phyloP scores from a whole-genome alignment of 2,797 vertebrate genomes.

The Argyrosomus regius region DNA sequence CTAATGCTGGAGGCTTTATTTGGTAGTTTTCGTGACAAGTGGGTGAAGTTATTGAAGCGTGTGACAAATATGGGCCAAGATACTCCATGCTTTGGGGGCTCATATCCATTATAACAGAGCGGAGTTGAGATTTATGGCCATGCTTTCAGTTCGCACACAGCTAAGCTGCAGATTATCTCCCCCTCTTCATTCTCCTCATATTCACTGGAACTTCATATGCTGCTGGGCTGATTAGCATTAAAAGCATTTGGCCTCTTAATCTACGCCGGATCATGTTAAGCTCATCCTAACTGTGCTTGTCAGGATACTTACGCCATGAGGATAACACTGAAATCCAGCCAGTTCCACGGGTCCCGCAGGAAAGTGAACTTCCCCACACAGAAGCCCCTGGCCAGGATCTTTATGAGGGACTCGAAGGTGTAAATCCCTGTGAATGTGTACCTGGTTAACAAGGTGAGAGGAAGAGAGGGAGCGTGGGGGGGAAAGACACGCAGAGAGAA shows the following conservation, averaged over 20 bases:
- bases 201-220: slow-evolving; percentile 28
- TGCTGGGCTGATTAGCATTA: slow-evolving; percentile 56
- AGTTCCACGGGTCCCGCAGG: slow-evolving; percentile 98
- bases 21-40: slow-evolving; percentile 28
- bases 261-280: slow-evolving; percentile 56
- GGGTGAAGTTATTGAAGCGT: slow-evolving; percentile 36
- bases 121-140: slow-evolving; percentile 30
- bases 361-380: slow-evolving; percentile 98
- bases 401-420: slow-evolving; percentile 97
- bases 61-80: slow-evolving; percentile 44
- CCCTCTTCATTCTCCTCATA: slow-evolving; percentile 33
- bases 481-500: slow-evolving; percentile 4
- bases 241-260: slow-evolving; percentile 51
- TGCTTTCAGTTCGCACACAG: slow-evolving; percentile 33
- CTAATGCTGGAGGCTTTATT: slow-evolving; percentile 41
- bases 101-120: slow-evolving; percentile 53
- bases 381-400: slow-evolving; percentile 98
- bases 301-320: slow-evolving; percentile 96
- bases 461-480: slow-evolving; percentile 10
- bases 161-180: slow-evolving; percentile 31
- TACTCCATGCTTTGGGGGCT: slow-evolving; percentile 39
- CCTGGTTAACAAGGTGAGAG: slow-evolving; percentile 77
- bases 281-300: slow-evolving; percentile 47
- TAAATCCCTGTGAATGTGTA: slow-evolving; percentile 99
- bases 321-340: slow-evolving; percentile 99